Conservation (phyloP, 2,888 invertebrate species). For the Dicranocentrus wangi region DNA sequence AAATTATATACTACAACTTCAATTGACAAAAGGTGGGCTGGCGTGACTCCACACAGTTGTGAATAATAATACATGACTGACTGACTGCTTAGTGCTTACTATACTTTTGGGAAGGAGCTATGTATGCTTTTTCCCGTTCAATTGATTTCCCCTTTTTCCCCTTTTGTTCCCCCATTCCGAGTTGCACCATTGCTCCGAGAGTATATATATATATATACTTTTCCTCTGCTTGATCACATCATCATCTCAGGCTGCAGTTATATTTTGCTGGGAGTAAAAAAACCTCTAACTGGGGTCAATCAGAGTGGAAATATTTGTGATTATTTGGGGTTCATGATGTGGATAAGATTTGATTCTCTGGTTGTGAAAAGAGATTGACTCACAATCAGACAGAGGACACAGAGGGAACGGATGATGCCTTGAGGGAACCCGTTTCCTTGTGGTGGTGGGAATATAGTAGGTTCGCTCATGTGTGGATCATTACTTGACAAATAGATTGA, state of each 20-base stretch:
- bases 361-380: conserved; percentile 51
- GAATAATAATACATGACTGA: conserved; percentile 5
- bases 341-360: conserved; percentile 53
- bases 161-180: background rate
- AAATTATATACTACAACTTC: background rate
- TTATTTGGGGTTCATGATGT: conserved; percentile 55
- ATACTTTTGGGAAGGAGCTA: background rate
- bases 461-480: conserved; percentile 46
- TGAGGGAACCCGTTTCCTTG: conserved; percentile 31
- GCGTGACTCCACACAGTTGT: background rate
- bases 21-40: conserved; percentile 31
- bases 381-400: conserved; percentile 29
- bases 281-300: conserved; percentile 51
- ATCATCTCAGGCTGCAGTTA: no score
- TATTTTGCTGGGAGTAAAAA: conserved; percentile 10
- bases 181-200: no score
- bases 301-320: conserved; percentile 60
- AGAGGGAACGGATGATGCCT: conserved; percentile 24
- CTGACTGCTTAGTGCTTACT: background rate
- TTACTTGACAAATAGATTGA: conserved; percentile 46
- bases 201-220: no score
- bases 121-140: background rate
- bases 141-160: conserved; percentile 18
- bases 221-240: no score
- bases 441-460: conserved; percentile 7